Evolutionary conservation across 2,888 invertebrate species (phyloP).

Genomic region (Frankliniella intonsa): DNA sequence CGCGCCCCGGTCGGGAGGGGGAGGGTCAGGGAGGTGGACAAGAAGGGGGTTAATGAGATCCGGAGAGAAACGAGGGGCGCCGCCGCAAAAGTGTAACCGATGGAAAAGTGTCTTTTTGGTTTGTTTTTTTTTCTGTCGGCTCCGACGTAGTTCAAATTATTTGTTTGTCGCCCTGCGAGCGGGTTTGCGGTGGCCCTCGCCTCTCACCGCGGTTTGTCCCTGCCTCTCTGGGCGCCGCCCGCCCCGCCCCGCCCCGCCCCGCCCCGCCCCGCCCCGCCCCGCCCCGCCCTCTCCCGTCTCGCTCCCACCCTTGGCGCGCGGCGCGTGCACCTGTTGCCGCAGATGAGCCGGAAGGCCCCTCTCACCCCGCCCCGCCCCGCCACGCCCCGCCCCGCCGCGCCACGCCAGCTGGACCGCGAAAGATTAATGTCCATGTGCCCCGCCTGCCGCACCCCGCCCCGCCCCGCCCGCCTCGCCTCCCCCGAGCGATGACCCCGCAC

Average conservation of each 20-base stretch:
- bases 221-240: neutral
- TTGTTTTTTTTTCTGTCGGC: no score
- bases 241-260: neutral
- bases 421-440: neutral
- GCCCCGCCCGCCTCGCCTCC: no score
- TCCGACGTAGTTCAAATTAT: no score
- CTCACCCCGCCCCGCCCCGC: no score
- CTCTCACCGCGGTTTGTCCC: neutral
- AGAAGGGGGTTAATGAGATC: neutral
- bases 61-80: neutral
- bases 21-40: neutral
- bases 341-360: slow-evolving; percentile 31
- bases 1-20: slow-evolving; percentile 31
- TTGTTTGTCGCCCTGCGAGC: neutral
- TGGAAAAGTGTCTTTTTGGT: no score
- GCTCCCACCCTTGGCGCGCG: slow-evolving; percentile 31
- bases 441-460: neutral
- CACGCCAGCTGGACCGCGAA: neutral
- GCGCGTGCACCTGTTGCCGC: slow-evolving; percentile 32
- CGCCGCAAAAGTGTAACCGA: no score
- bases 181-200: neutral
- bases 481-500: no score
- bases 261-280: neutral
- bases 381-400: no score
- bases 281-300: neutral